Base-by-base conservation (phyloP, 2,888 invertebrate species). In the Cremastinae sp. region DNA sequence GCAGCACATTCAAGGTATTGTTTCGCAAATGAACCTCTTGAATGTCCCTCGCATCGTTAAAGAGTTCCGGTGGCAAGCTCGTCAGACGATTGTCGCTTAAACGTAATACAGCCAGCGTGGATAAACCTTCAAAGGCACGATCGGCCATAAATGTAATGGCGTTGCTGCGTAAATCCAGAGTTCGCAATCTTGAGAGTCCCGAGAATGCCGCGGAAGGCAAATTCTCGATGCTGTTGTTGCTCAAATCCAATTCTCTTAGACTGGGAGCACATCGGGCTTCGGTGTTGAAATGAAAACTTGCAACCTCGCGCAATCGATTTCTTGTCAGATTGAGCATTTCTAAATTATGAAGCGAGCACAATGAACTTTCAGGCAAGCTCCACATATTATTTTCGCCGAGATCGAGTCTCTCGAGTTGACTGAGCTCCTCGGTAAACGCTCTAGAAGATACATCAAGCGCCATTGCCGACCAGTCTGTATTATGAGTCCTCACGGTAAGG, bases 391-490 rank as follows among this genome's bases (percentile, higher is more conserved):
- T 96, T 90, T 95, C 93, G 79, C 94, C 94, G 12, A 96, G 90
- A 89, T 96, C 95, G 79, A 96, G 91, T 82, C 94, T 91, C 88
- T 95, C 95, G 76, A 96, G 90, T 80, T 94, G 92, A 79, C 93
- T 92, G 14, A 95, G 92, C 84, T 95, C 95, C 83, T 94, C 93
- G 76, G 93, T 93, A 88, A 95, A 95, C 43, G 95, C 94, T 64
- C 94, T 93, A 12, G 93, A 92, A 45, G 95, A 94, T 78, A 96
- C 92, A 87, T 95, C 94, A 78, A 96, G 91, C 65, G 94, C 93
- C 93, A 95, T 94, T 62, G 95, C 93, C 45, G 95, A 94, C 95
- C 95, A 95, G 87, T 95, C 95, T 47, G 95, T 95, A 90, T 96
- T 96, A 90, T 96, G 95, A 61, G 96, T 96, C 84, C 95, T 92